Evolutionary conservation across 1,140 invertebrate genomes (phyloP).

Genomic region (Monomorium pharaonis): DNA sequence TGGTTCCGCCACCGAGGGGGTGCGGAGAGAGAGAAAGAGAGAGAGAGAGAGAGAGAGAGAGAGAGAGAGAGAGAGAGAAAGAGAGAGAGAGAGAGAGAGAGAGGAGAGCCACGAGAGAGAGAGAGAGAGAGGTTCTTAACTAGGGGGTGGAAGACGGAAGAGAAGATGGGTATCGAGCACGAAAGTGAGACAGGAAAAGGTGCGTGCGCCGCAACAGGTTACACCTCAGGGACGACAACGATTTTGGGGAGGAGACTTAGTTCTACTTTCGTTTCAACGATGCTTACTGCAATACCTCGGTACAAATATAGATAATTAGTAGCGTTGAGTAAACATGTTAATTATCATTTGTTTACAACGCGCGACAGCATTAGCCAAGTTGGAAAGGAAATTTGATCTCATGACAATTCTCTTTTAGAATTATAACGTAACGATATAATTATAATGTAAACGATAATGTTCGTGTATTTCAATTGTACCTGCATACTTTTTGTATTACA

Average conservation of each 20-base stretch:
- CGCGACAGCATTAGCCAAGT: background rate
- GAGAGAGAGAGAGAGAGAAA: background rate
- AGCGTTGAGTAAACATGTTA: background rate
- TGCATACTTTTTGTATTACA: too few relatives aligned
- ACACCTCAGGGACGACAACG: slow-evolving; percentile 52
- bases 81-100: background rate
- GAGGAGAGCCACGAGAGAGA: too few relatives aligned
- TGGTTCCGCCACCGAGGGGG: slow-evolving; percentile 44
- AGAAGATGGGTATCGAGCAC: slow-evolving; percentile 31
- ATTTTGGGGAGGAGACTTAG: background rate
- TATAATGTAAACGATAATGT: too few relatives aligned
- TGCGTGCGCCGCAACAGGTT: slow-evolving; percentile 83
- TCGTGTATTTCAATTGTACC: too few relatives aligned
- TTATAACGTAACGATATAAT: too few relatives aligned
- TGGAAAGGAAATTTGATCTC: background rate
- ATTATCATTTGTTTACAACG: background rate
- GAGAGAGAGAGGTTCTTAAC: background rate
- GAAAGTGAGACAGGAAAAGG: slow-evolving; percentile 45
- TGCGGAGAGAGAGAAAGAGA: slow-evolving; percentile 17
- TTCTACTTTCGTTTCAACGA: background rate
- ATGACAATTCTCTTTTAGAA: too few relatives aligned
- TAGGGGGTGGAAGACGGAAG: slow-evolving; percentile 4
- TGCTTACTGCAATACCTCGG: background rate
- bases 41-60: background rate
- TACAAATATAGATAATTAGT: background rate